phyloP scores from a whole-genome alignment of 2,888 invertebrate genomes.

The Cistogaster globosa region DNA sequence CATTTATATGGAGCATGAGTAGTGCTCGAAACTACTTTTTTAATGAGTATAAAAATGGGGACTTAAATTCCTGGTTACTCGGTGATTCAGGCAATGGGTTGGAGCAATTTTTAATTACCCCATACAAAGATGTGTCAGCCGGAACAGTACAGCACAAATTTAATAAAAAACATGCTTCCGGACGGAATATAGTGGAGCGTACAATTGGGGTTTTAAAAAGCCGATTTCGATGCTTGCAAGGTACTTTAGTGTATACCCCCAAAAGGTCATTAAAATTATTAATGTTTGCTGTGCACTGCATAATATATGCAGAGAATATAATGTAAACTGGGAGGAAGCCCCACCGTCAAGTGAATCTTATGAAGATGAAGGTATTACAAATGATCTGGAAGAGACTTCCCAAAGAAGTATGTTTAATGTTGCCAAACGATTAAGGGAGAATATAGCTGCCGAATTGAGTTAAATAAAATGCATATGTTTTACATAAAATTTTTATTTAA shows the following conservation, averaged over 20 bases:
- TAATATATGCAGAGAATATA: too few species aligned
- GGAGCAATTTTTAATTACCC: not conserved
- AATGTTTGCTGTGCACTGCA: too few species aligned
- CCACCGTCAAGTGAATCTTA: too few species aligned
- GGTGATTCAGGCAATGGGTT: not conserved
- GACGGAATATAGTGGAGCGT: conserved; percentile 32
- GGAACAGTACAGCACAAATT: not conserved
- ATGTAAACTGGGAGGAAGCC: too few species aligned
- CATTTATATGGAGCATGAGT: conserved; percentile 24
- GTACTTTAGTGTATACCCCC: conserved; percentile 4
- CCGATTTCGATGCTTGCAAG: conserved; percentile 21
- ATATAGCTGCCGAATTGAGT: too few species aligned
- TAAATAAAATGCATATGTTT: too few species aligned
- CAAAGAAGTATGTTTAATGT: too few species aligned
- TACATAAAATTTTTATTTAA: too few species aligned
- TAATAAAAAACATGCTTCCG: not conserved
- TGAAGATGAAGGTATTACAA: too few species aligned
- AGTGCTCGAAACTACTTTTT: not conserved
- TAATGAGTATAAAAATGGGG: not conserved
- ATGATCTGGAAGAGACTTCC: too few species aligned
- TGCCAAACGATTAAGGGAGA: too few species aligned
- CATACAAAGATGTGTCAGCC: not conserved
- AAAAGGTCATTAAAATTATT: conserved; percentile 22
- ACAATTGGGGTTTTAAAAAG: conserved; percentile 43
- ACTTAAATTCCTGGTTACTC: not conserved